Conservation (phyloP, 1,140 invertebrate genomes). For the Ceratina japonica region DNA sequence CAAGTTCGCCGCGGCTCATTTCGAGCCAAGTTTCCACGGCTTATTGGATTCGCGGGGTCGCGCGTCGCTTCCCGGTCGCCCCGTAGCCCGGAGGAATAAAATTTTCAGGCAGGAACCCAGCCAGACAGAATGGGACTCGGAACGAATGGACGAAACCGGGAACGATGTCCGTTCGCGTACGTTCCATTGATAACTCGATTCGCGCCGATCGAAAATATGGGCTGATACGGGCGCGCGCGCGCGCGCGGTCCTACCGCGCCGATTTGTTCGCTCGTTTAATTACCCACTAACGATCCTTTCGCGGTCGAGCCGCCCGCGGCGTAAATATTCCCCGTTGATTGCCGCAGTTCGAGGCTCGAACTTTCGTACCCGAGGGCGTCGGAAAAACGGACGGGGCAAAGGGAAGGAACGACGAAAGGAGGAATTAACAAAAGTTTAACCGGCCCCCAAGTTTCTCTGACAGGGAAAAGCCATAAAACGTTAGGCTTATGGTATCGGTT, state of each 20-base stretch:
- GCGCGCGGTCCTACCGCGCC: too few species aligned
- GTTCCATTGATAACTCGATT: neutral
- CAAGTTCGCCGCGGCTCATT: slow-evolving; percentile 11
- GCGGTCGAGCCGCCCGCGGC: neutral
- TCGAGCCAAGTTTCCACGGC: slow-evolving; percentile 20
- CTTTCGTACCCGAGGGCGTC: slow-evolving; percentile 10
- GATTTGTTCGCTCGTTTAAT: slow-evolving; percentile 2
- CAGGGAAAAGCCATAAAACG: neutral
- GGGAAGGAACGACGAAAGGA: neutral
- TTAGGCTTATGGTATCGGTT: neutral
- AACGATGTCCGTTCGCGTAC: neutral
- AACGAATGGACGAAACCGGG: neutral
- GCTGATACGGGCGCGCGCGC: too few species aligned
- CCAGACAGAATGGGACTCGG: neutral
- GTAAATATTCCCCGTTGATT: slow-evolving; percentile 53
- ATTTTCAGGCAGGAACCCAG: neutral
- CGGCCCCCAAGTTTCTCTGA: neutral
- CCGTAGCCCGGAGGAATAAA: slow-evolving; percentile 7
- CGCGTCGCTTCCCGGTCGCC: neutral
- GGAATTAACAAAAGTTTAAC: too few species aligned
- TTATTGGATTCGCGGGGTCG: slow-evolving; percentile 18
- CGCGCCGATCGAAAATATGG: slow-evolving; percentile 2
- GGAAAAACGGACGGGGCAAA: neutral
- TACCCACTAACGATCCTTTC: slow-evolving; percentile 22
- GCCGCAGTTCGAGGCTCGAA: slow-evolving; percentile 48